Base-by-base conservation (phyloP, 2,888 invertebrate species). In the Drosophila villosipedis region DNA sequence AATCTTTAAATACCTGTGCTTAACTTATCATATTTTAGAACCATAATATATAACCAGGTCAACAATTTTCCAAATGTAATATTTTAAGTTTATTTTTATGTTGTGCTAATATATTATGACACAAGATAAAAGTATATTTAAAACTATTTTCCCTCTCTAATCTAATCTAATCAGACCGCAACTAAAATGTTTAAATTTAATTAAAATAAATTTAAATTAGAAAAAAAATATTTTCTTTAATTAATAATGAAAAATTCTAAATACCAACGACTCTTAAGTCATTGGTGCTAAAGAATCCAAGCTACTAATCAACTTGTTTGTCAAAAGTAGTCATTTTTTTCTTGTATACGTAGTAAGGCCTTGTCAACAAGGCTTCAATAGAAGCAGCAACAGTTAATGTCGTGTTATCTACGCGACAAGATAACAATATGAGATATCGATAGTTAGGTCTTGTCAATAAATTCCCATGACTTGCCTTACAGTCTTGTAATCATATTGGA, bases 331-430 rank as follows among this genome's bases (percentile, higher is more conserved):
- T 62, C 62, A 79, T 55, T n/a, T 16, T 25, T 9, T 16, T 47
- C 9, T 16, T 2, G 25, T 16, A 2, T 9, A 5, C 12, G 5
- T 4, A 9, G 1, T 47, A n/a, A 41, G 10, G 22, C 7, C 47
- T 66, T 81, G 71, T 78, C 70, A 52, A 16, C 10, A 12, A 28
- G 28, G 28, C 28, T 28, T 28, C 28, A 28, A 28, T 16, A 65
- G 19, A 9, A 12, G 25, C 30, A 39, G 25, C 1, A 43, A 49
- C 39, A 64, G 50, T 66, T 49, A 63, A 37, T 60, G 30, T 28
- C 22, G 31, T 55, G 53, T 73, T 83, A 83, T 85, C 76, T 68
- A n/a, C 31, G 31, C 16, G 25, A 50, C 28, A 12, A 60, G 65
- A 70, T 70, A 77, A 35, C 62, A 19, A 33, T 41, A 31, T 31